phyloP scores from a whole-genome alignment of 2,888 invertebrate genomes.

The Linyphia triangularis region DNA sequence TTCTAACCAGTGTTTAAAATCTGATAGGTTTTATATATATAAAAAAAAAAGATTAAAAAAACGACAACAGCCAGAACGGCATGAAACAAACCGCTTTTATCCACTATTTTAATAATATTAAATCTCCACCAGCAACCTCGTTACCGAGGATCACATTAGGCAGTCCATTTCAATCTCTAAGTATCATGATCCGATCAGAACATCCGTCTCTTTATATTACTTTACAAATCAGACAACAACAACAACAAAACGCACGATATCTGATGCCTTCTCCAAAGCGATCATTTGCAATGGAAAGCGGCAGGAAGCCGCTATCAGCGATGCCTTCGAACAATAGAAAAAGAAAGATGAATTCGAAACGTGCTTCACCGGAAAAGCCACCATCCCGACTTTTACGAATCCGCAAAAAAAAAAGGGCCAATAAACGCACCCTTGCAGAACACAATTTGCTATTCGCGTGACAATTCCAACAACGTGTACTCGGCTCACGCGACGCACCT shows the following conservation, averaged over 20 bases:
- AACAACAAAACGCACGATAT: background rate
- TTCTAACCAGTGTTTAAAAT: too few species aligned
- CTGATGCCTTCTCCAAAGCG: background rate
- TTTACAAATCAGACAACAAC: too few species aligned
- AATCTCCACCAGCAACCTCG: too few species aligned
- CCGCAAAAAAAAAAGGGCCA: constrained; percentile 7
- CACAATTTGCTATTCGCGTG: constrained; percentile 16
- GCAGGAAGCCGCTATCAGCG: background rate
- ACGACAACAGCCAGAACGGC: too few species aligned
- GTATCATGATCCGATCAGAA: too few species aligned
- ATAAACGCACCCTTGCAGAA: constrained; percentile 53
- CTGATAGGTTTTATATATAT: too few species aligned
- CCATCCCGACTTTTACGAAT: background rate
- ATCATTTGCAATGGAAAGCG: background rate
- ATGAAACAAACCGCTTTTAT: too few species aligned
- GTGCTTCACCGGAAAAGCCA: constrained; percentile 15
- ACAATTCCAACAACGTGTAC: background rate
- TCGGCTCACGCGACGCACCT: background rate
- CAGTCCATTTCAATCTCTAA: too few species aligned
- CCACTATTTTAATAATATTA: too few species aligned
- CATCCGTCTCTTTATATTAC: too few species aligned
- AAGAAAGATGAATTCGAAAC: background rate
- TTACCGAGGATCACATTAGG: too few species aligned
- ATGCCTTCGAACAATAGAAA: constrained; percentile 9
- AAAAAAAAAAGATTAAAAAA: too few species aligned